Base-by-base conservation (phyloP, 1,140 invertebrate species). In the Antheraea mylitta region DNA sequence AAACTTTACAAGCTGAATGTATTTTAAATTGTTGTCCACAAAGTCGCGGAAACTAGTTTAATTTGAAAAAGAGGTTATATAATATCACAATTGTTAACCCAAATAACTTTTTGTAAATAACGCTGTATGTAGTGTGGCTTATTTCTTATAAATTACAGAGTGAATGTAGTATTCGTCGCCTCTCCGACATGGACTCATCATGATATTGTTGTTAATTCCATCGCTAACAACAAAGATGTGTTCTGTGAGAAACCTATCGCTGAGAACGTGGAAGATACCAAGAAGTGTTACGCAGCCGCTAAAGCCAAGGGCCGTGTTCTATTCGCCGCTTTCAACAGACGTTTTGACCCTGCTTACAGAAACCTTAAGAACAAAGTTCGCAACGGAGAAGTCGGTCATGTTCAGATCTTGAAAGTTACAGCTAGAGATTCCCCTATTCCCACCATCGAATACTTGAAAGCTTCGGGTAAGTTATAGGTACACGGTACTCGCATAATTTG, bases 281-380 rank as follows among this genome's bases (percentile, higher is more conserved):
- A 84, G 48, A 92, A 92, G 38, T 95, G 95, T 73, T 96, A 95
- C 73, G 90, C 94, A 13, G 77, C 92, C 0, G 95, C 95, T 0
- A 91, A 92, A 62, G 88, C 93, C 64, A 87, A 92, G 19, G 91
- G 93, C 2, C 93, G 92, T 53, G 91, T 94, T 2, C 80, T 96
- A 7, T 93, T 96, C 60, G 94, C 93, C 66, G 95, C 95, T 13
- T 96, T 96, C 81, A 95, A 96, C 78, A 94, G 95, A 48, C 92
- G 95, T 18, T 96, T 95, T 78, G 95, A 96, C 85, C 95, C 95
- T 2, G 93, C 94, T 42, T 95, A 95, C 75, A 86, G 82, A 7
- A 71, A 85, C 4, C 75, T 96, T 0, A 89, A 90, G 66, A 73
- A 93, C 0, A 82, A 93, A 70, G 93, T 95, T 0, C 86, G 89